Evolutionary conservation across 2,888 invertebrate genomes (phyloP).

Genomic region (Dinocampus coccinellae): DNA sequence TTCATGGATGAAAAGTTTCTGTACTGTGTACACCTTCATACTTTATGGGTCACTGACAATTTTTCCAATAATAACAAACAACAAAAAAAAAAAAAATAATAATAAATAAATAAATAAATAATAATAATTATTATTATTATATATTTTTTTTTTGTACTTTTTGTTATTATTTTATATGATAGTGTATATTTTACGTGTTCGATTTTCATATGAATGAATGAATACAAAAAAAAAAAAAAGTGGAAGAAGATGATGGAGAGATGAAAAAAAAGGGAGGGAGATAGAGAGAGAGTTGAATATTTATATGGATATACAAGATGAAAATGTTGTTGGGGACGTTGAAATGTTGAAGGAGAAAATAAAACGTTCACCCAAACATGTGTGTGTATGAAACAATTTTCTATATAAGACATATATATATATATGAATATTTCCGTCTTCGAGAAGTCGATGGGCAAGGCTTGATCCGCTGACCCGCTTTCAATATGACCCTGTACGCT

Average conservation of each 20-base stretch:
- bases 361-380: not conserved
- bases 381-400: not conserved
- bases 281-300: not conserved
- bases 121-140: too few relatives aligned
- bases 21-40: conserved; percentile 13
- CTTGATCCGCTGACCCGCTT: conserved; percentile 44
- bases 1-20: conserved; percentile 36
- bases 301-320: not conserved
- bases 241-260: too few relatives aligned
- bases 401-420: not conserved
- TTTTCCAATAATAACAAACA: not conserved
- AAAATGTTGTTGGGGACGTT: not conserved
- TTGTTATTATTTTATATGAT: not conserved
- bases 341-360: conserved; percentile 3
- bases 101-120: too few relatives aligned
- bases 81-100: too few relatives aligned
- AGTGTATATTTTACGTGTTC: too few relatives aligned
- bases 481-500: conserved; percentile 33
- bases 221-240: too few relatives aligned
- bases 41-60: not conserved
- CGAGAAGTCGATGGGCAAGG: conserved; percentile 34
- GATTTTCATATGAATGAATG: too few relatives aligned
- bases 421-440: not conserved
- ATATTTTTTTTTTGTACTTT: not conserved
- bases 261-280: not conserved